Evolutionary conservation across 2,888 invertebrate species (phyloP).

Genomic region (Campopleginae sp.): DNA sequence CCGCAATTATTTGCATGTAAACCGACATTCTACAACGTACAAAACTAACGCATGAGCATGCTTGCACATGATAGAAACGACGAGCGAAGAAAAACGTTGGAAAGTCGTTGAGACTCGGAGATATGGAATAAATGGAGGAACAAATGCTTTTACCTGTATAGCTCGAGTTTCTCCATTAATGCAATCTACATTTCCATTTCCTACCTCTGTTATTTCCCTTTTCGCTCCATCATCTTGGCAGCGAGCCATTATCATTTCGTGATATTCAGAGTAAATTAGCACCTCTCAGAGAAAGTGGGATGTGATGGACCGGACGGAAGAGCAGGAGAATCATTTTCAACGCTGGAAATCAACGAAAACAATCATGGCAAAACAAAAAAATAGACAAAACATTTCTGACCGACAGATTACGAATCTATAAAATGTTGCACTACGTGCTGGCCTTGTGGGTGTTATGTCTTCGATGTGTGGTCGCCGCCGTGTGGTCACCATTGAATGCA

Average conservation of each 20-base stretch:
- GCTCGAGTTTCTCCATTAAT: conserved; percentile 55
- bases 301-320: conserved; percentile 45
- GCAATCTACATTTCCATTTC: conserved; percentile 46
- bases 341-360: conserved; percentile 25
- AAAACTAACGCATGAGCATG: conserved; percentile 10
- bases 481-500: background rate
- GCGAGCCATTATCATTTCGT: conserved; percentile 72
- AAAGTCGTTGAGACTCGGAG: background rate
- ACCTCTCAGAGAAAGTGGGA: conserved; percentile 41
- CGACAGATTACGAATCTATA: background rate
- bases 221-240: conserved; percentile 62
- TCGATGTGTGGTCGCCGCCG: background rate
- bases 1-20: conserved; percentile 54
- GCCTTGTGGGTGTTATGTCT: background rate
- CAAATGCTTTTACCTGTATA: conserved; percentile 49
- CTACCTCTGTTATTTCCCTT: conserved; percentile 30
- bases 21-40: conserved; percentile 32
- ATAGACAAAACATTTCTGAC: background rate
- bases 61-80: conserved; percentile 35
- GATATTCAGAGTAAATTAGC: conserved; percentile 66
- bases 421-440: background rate
- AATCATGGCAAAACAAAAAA: conserved; percentile 1
- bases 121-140: background rate
- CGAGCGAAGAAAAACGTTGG: conserved; percentile 1
- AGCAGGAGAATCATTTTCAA: conserved; percentile 38